A percentile compares a stretch with the other conserved stretches of the same genome.
Evolutionary conservation across 2,888 invertebrate genomes (phyloP).

Genomic region (Calameuta filiformis): DNA sequence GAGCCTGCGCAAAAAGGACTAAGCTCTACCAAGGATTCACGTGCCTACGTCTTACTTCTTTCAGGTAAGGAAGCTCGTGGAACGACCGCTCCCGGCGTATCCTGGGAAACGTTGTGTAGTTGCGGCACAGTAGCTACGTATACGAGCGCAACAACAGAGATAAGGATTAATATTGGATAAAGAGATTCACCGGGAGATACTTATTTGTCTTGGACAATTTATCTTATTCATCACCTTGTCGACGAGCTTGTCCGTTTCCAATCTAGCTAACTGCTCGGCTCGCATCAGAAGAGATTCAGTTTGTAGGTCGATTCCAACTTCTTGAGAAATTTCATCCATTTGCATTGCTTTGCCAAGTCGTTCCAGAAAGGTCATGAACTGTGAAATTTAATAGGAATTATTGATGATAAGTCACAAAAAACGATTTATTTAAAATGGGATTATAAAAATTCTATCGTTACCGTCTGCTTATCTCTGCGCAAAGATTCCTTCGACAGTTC

Average conservation of each 20-base stretch:
- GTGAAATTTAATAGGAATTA: conserved; percentile 45
- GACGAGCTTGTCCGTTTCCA: conserved; percentile 85
- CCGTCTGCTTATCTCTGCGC: conserved; percentile 81
- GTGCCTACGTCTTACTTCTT: conserved; percentile 76
- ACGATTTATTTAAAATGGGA: background rate
- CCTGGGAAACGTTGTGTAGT: conserved; percentile 79
- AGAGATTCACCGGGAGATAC: background rate
- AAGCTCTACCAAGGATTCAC: conserved; percentile 3
- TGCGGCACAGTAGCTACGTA: conserved; percentile 77
- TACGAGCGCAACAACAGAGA: conserved; percentile 26
- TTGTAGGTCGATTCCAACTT: conserved; percentile 83
- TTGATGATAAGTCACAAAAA: background rate
- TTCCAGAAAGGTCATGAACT: conserved; percentile 87
- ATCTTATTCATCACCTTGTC: conserved; percentile 75
- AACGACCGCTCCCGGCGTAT: conserved; percentile 82
- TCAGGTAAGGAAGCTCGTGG: conserved; percentile 80
- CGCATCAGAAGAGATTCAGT: conserved; percentile 86
- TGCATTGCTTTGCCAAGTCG: conserved; percentile 84
- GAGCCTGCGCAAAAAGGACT: background rate
- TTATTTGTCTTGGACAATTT: background rate
- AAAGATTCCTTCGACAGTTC: conserved; percentile 80
- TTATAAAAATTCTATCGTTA: conserved; percentile 12
- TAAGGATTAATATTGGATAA: conserved; percentile 6
- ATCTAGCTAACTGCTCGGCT: conserved; percentile 83
- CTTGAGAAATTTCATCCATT: conserved; percentile 85